phyloP scores from a whole-genome alignment of 2,797 vertebrate genomes.

The Characodon lateralis region DNA sequence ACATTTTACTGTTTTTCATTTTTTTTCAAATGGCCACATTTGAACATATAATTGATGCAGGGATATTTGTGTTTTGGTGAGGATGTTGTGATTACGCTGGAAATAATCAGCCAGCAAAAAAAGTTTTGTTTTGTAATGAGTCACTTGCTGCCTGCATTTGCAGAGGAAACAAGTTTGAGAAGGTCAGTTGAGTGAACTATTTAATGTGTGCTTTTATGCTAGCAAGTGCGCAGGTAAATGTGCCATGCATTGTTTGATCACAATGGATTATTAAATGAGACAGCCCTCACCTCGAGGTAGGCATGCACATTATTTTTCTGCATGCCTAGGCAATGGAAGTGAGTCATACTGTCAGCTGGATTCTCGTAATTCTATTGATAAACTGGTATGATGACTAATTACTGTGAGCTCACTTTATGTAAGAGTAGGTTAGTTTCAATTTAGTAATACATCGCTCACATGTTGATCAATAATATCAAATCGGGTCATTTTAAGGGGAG shows the following conservation, averaged over 20 bases:
- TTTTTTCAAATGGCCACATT: not conserved
- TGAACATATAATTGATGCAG: not conserved
- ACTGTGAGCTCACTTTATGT: not conserved
- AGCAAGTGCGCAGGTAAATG: not conserved
- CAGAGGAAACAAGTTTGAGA: not conserved
- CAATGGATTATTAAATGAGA: not conserved
- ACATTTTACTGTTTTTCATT: not conserved
- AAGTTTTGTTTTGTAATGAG: not conserved
- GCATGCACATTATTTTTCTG: not conserved
- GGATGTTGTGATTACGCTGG: not conserved
- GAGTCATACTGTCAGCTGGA: not conserved
- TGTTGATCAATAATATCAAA: not conserved
- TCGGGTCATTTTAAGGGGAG: not conserved
- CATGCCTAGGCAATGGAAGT: not conserved
- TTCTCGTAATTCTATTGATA: not conserved
- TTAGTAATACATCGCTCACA: not conserved
- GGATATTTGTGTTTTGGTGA: not conserved
- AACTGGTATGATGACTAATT: not conserved
- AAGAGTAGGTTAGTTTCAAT: not conserved
- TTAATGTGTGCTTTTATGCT: not conserved
- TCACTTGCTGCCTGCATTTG: not conserved
- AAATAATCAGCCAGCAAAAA: not conserved
- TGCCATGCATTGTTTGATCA: not conserved
- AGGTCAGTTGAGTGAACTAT: not conserved
- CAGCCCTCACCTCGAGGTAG: not conserved